Evolutionary conservation across 2,797 vertebrate species (phyloP).

Genomic region (Orestias chungarensis): DNA sequence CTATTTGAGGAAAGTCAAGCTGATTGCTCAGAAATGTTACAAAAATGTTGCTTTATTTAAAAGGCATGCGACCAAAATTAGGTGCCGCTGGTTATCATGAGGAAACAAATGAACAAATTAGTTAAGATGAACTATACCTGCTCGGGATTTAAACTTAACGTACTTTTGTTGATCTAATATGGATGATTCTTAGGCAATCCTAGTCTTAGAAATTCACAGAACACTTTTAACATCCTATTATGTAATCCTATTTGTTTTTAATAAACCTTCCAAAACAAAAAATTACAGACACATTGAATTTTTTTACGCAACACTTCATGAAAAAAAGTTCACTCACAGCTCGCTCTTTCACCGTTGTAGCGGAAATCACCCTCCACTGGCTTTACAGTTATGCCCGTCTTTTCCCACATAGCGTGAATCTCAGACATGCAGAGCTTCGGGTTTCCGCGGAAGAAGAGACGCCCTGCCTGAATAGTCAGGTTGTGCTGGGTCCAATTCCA

Average conservation of each 20-base stretch:
- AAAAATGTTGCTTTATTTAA: background rate
- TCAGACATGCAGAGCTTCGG: constrained; percentile 95
- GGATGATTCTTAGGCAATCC: background rate
- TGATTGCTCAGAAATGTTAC: background rate
- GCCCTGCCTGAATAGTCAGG: constrained; percentile 89
- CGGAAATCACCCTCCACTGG: constrained; percentile 89
- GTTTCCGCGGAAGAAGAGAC: constrained; percentile 94
- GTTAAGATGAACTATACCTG: background rate
- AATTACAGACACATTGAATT: background rate
- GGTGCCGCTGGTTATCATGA: background rate
- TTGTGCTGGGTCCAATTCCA: constrained; percentile 99
- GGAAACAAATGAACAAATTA: background rate
- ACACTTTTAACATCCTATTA: background rate
- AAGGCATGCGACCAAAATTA: background rate
- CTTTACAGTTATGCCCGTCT: constrained; percentile 85
- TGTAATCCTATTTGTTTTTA: background rate
- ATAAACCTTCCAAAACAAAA: background rate
- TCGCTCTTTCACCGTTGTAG: constrained; percentile 95
- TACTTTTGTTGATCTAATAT: background rate
- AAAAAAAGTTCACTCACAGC: constrained; percentile 84
- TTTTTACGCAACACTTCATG: background rate
- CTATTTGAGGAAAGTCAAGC: background rate
- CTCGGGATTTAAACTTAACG: background rate
- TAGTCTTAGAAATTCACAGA: background rate
- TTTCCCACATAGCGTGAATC: constrained; percentile 94